Conservation (phyloP, 2,888 invertebrate species). For the Trichogramma dendrolimi region DNA sequence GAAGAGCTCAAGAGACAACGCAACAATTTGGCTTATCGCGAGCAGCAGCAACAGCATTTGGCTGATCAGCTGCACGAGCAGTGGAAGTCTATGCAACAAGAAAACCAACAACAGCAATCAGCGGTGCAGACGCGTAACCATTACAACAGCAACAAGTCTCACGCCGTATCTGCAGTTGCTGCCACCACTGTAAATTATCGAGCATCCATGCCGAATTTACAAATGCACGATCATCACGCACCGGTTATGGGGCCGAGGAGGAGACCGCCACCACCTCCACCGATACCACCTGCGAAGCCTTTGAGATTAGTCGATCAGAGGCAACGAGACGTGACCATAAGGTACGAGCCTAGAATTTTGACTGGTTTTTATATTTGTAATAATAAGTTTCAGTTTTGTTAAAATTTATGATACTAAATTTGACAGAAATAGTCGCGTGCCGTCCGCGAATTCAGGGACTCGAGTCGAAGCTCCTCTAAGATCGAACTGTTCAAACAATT, state of each 20-base stretch:
- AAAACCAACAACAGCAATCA: slow-evolving; percentile 42
- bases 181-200: slow-evolving; percentile 51
- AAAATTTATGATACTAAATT: neutral
- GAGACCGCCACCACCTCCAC: slow-evolving; percentile 52
- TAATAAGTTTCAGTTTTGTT: too few species aligned
- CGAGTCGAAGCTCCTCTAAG: slow-evolving; percentile 52
- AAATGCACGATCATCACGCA: slow-evolving; percentile 51
- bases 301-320: slow-evolving; percentile 50
- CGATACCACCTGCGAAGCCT: slow-evolving; percentile 59
- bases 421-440: slow-evolving; percentile 58
- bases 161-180: slow-evolving; percentile 49
- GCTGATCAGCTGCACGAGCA: slow-evolving; percentile 48
- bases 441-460: slow-evolving; percentile 61
- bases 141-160: slow-evolving; percentile 40
- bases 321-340: slow-evolving; percentile 47
- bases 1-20: slow-evolving; percentile 73
- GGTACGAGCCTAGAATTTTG: slow-evolving; percentile 31
- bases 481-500: slow-evolving; percentile 48
- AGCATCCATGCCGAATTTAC: slow-evolving; percentile 60
- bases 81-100: slow-evolving; percentile 61
- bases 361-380: too few species aligned
- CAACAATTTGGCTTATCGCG: slow-evolving; percentile 66
- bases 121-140: neutral
- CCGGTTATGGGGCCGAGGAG: slow-evolving; percentile 36
- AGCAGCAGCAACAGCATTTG: slow-evolving; percentile 50